Evolutionary conservation across 2,797 vertebrate species (phyloP), one percentile per base, ranked within the genome.

Genomic region (Florisuga fusca): DNA sequence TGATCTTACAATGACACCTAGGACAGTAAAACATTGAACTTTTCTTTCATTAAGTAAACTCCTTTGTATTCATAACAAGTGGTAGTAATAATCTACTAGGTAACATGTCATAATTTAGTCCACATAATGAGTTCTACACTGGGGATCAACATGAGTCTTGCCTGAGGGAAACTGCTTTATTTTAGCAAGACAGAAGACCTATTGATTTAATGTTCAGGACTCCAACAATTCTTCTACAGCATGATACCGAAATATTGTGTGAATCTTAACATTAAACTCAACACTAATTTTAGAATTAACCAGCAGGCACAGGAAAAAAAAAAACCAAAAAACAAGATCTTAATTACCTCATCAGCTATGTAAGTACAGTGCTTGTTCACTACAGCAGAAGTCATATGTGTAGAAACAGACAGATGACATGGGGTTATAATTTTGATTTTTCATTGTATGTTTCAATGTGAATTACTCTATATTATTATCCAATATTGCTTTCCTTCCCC

Each of bases 151-250:
- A 46, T 72, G 51, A 25, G 17, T 64, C 63, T 93, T 8, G 36
- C 87, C 90, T 87, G 88, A 89, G 64, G 80, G 82, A 96, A 97
- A 93, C 63, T n/a, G 54, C n/a, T 62, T 88, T 93, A 59, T 94
- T 87, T 95, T n/a, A 94, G 57, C 27, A 89, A 64, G 89, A 84
- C 54, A 58, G 62, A 88, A 94, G 82, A 89, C 18, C 55, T 94
- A 93, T 91, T 89, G 87, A 93, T 94, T 91, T 91, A 84, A 73
- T 77, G 72, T 74, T 95, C 41, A 84, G 45, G n/a, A 78, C 55
- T 81, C 85, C 63, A 64, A 41, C 17, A 87, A 74, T 74, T 36
- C 82, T 62, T 92, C 64, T 46, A 34, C 29, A 41, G 25, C 29
- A 43, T 90, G 48, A 71, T 83, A 26, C 27, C 94, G 75, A 92